phyloP scores from a whole-genome alignment of 2,888 invertebrate genomes.

The Scotopteryx bipunctaria region DNA sequence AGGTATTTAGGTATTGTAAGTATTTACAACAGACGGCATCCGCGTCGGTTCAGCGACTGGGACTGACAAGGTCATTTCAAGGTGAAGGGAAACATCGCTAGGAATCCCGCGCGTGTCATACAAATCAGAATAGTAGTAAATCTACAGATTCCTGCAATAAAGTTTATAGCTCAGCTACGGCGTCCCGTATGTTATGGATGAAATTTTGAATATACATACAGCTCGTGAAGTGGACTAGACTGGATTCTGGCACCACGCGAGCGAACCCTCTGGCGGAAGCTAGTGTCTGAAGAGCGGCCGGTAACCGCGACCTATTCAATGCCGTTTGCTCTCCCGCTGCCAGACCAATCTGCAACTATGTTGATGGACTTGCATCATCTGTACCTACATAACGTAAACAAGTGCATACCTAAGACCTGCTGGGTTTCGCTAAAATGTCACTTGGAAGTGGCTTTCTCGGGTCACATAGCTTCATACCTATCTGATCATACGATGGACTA shows the following conservation, averaged over 20 bases:
- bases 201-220: no score
- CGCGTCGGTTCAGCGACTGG: not conserved
- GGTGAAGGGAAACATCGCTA: not conserved
- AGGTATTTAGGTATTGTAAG: not conserved
- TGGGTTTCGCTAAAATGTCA: no score
- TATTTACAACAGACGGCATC: not conserved
- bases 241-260: no score
- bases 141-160: not conserved
- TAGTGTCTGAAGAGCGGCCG: not conserved
- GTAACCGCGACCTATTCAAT: constrained; percentile 14
- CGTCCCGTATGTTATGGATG: no score
- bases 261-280: no score
- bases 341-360: not conserved
- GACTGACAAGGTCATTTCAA: not conserved
- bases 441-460: no score
- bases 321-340: constrained; percentile 1
- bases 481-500: no score
- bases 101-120: not conserved
- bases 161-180: not conserved
- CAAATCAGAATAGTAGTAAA: not conserved
- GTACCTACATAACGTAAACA: not conserved
- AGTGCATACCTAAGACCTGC: no score
- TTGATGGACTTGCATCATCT: not conserved
- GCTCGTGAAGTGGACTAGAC: no score
- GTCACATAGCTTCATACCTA: no score